Evolutionary conservation across 2,113 vertebrate species (phyloP).

Genomic region (Oncorhynchus tshawytscha): DNA sequence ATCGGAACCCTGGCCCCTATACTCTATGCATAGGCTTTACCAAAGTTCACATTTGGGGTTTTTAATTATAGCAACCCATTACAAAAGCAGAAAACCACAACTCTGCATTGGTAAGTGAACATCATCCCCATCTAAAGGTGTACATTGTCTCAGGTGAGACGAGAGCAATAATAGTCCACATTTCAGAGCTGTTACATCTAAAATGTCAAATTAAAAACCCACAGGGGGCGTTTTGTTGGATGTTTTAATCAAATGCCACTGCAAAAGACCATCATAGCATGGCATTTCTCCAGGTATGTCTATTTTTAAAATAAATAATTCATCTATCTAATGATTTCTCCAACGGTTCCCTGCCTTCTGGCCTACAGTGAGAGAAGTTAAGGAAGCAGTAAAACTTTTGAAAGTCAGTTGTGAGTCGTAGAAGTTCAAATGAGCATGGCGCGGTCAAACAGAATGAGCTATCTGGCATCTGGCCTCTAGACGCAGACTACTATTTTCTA

Average conservation of each 20-base stretch:
- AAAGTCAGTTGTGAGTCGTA: slow-evolving; percentile 24
- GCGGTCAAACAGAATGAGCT: slow-evolving; percentile 35
- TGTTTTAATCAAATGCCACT: slow-evolving; percentile 27
- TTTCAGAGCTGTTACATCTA: slow-evolving; percentile 8
- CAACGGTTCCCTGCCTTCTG: slow-evolving; percentile 7
- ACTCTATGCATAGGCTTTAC: too few relatives aligned
- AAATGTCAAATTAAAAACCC: not conserved
- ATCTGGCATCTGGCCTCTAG: slow-evolving; percentile 7
- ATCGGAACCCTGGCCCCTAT: too few relatives aligned
- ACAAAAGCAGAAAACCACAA: not conserved
- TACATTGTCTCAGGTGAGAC: not conserved
- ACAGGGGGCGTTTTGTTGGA: not conserved
- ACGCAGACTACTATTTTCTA: too few relatives aligned
- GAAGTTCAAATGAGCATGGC: slow-evolving; percentile 13
- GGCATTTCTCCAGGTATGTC: slow-evolving; percentile 24
- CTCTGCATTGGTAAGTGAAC: not conserved
- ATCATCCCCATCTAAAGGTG: not conserved
- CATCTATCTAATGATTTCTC: slow-evolving; percentile 17
- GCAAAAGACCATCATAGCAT: slow-evolving; percentile 11
- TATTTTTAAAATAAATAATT: slow-evolving; percentile 7
- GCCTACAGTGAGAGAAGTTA: slow-evolving; percentile 13
- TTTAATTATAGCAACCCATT: not conserved
- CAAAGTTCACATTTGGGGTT: too few relatives aligned
- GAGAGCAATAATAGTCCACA: not conserved
- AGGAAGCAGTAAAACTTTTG: slow-evolving; percentile 33